Evolutionary conservation across 30 jellyfish, hydroid and myxozoan genomes (phyloP).

Genomic region (Aurelia coerulea): DNA sequence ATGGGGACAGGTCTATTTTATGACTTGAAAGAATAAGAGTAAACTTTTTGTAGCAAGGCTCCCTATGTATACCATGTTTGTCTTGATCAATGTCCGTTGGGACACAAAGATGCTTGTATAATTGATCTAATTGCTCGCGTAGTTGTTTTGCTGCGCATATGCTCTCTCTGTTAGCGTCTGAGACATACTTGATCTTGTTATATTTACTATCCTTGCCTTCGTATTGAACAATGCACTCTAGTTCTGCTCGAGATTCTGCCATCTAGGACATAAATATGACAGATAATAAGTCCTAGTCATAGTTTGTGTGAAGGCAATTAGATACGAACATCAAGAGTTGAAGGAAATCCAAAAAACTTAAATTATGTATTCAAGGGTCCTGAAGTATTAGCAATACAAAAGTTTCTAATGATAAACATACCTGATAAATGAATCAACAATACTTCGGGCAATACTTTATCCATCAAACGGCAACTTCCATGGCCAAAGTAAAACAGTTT

Average conservation of each 20-base stretch:
- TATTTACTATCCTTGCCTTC: constrained; percentile 23
- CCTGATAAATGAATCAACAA: no score
- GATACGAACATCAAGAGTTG: no score
- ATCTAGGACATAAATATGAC: background rate
- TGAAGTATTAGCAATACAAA: no score
- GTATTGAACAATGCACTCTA: constrained; percentile 36
- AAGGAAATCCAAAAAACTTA: no score
- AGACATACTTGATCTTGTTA: constrained; percentile 13
- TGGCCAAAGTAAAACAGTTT: no score
- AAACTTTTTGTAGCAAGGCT: constrained; percentile 68
- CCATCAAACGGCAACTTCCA: no score
- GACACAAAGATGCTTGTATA: constrained; percentile 45
- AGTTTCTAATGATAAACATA: no score
- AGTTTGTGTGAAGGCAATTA: no score
- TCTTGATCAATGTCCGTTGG: constrained; percentile 34
- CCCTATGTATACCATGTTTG: constrained; percentile 34
- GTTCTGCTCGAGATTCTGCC: constrained; percentile 12
- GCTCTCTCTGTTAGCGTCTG: constrained; percentile 27
- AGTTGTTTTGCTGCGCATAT: constrained; percentile 46
- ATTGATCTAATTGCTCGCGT: constrained; percentile 21
- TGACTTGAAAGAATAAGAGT: constrained; percentile 31
- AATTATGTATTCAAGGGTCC: no score
- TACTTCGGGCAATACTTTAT: no score
- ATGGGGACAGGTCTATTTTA: background rate
- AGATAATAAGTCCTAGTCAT: no score